phyloP scores from a whole-genome alignment of 2,888 invertebrate genomes.

The Ichneumon xanthorius region DNA sequence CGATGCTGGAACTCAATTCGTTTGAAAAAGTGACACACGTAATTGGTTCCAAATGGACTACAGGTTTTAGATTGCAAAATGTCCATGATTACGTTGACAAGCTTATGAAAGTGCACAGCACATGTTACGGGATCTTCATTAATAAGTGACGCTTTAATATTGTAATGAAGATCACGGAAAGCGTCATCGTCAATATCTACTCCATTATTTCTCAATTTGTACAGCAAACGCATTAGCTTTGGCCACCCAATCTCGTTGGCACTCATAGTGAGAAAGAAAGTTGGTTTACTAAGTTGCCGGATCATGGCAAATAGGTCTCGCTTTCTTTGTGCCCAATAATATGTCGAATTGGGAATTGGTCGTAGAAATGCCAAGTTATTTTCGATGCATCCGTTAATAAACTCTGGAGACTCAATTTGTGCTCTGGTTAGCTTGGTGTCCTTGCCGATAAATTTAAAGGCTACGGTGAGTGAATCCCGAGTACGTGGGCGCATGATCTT shows the following conservation, averaged over 20 bases:
- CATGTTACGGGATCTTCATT: constrained; percentile 78
- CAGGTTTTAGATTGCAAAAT: too few relatives aligned
- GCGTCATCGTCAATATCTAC: constrained; percentile 41
- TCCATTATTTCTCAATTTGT: constrained; percentile 72
- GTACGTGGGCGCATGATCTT: constrained; percentile 79
- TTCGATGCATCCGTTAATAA: constrained; percentile 73
- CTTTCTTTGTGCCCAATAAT: constrained; percentile 60
- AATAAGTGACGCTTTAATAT: constrained; percentile 67
- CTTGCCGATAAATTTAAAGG: constrained; percentile 72
- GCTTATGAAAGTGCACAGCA: constrained; percentile 80
- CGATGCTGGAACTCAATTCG: constrained; percentile 82
- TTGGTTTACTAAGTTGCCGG: constrained; percentile 81
- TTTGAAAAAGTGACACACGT: constrained; percentile 74
- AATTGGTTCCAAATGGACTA: constrained; percentile 75
- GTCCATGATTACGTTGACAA: constrained; percentile 68
- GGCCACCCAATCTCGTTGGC: constrained; percentile 83
- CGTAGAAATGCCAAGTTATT: constrained; percentile 56
- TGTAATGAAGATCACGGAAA: constrained; percentile 36
- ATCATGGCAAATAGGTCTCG: constrained; percentile 73
- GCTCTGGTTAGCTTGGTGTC: constrained; percentile 75
- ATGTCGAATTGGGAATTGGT: constrained; percentile 59
- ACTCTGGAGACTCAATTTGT: constrained; percentile 76
- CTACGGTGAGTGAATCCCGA: constrained; percentile 36
- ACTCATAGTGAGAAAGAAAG: constrained; percentile 82
- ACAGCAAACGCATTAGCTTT: constrained; percentile 77